Conservation (phyloP, 1,140 invertebrate species). For the Euura lappo region DNA sequence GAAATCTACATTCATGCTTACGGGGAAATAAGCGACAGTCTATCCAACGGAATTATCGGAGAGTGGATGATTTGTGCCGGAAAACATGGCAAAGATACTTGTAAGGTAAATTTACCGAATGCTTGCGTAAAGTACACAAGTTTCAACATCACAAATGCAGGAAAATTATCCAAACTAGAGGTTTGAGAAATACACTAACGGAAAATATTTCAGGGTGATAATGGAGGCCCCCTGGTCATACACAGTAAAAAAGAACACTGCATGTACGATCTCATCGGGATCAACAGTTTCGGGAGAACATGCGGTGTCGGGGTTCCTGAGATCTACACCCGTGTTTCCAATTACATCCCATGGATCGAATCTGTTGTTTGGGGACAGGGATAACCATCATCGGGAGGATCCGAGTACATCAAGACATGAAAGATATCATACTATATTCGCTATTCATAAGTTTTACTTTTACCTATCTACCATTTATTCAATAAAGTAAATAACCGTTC, state of each 20-base stretch:
- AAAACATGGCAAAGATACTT: constrained; percentile 72
- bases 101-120: constrained; percentile 62
- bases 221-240: constrained; percentile 58
- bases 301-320: constrained; percentile 58
- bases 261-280: constrained; percentile 61
- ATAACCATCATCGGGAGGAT: neutral
- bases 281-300: constrained; percentile 60
- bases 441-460: too few relatives aligned
- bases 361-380: constrained; percentile 40
- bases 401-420: too few relatives aligned
- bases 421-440: too few relatives aligned
- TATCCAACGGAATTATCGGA: constrained; percentile 54
- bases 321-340: constrained; percentile 64
- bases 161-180: too few relatives aligned
- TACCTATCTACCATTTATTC: too few relatives aligned
- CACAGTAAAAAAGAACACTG: constrained; percentile 42
- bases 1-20: constrained; percentile 28
- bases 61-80: constrained; percentile 73
- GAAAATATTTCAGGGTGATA: constrained; percentile 56
- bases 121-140: too few relatives aligned
- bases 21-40: constrained; percentile 45
- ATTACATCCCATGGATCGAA: constrained; percentile 66
- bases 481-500: too few relatives aligned
- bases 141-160: too few relatives aligned
- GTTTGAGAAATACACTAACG: too few relatives aligned